phyloP scores from a whole-genome alignment of 2,888 invertebrate genomes.

The Operophtera brumata region DNA sequence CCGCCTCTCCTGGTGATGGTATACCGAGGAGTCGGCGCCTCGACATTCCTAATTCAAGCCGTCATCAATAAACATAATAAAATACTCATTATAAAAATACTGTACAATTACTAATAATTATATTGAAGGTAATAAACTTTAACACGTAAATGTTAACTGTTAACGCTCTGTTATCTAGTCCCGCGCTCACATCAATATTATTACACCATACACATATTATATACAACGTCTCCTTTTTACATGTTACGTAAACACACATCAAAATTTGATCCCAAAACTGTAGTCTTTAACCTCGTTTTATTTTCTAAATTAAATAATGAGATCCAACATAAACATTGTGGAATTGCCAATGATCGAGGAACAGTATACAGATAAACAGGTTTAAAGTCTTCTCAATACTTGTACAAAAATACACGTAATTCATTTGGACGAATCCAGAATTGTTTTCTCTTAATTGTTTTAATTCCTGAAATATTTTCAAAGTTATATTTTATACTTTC shows the following conservation, averaged over 20 bases:
- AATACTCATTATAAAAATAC: conserved; percentile 80
- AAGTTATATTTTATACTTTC: conserved; percentile 64
- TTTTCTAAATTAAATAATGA: conserved; percentile 81
- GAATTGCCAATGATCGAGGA: conserved; percentile 63
- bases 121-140: conserved; percentile 73
- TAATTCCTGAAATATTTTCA: conserved; percentile 63
- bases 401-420: conserved; percentile 42
- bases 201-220: conserved; percentile 77
- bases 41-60: conserved; percentile 37
- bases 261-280: conserved; percentile 80
- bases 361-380: conserved; percentile 43
- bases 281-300: conserved; percentile 78
- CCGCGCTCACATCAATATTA: conserved; percentile 58
- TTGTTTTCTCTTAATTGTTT: conserved; percentile 23
- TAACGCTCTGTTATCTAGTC: conserved; percentile 64
- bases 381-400: conserved; percentile 37
- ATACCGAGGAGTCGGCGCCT: conserved; percentile 26
- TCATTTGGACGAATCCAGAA: conserved; percentile 53
- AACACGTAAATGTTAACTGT: conserved; percentile 65
- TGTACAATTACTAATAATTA: conserved; percentile 77
- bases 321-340: conserved; percentile 77
- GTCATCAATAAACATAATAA: conserved; percentile 58
- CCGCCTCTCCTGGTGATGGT: conserved; percentile 6
- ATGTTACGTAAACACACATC: conserved; percentile 78
- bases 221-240: conserved; percentile 73